These are phyloP conservation scores for Norana najaformis DNA, from an alignment of 2,888 invertebrate species.

Conservation along the genomic window DNA sequence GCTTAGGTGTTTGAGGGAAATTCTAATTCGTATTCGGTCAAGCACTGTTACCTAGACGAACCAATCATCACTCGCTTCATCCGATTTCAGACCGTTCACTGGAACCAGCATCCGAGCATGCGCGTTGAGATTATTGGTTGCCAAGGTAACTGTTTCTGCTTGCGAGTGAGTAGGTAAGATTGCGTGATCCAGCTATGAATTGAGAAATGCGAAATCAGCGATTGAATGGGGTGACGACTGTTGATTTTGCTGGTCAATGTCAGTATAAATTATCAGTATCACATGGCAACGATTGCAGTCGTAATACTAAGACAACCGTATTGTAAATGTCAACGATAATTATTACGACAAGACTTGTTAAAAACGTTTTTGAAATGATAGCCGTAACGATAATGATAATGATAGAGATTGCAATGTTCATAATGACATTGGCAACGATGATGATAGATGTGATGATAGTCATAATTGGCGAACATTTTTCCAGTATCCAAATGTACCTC, in stretches of 20 bases:
- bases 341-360: too few species aligned
- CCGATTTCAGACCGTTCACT: constrained; percentile 65
- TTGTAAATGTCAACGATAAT: not conserved
- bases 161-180: not conserved
- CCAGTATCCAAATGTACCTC: not conserved
- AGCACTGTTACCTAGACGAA: constrained; percentile 64
- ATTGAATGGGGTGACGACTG: too few species aligned
- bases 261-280: not conserved
- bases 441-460: not conserved
- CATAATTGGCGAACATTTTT: not conserved
- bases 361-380: not conserved
- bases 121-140: constrained; percentile 66
- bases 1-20: constrained; percentile 65
- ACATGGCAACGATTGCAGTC: not conserved
- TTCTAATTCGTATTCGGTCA: constrained; percentile 63
- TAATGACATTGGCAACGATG: not conserved
- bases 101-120: constrained; percentile 66
- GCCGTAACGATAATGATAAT: not conserved
- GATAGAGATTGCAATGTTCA: not conserved
- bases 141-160: constrained; percentile 62
- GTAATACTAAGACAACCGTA: not conserved
- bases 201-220: not conserved
- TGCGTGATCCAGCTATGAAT: not conserved
- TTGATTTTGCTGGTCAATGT: not conserved
- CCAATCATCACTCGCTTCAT: constrained; percentile 65